Base-by-base conservation (phyloP, 2,113 vertebrate species). In the Sinosuthora webbiana region DNA sequence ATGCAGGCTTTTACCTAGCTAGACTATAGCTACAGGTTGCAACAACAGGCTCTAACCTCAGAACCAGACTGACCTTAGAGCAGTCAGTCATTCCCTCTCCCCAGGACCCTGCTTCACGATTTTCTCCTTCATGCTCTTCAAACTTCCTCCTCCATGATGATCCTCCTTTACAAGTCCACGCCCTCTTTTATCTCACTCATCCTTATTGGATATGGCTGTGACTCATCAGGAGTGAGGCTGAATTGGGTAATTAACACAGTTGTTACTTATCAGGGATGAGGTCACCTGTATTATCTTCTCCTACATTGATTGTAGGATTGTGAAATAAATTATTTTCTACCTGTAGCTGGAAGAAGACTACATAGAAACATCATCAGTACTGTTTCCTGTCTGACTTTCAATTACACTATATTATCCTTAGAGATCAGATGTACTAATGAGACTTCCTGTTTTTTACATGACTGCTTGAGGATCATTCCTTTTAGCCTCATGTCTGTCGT, bases 401-500 rank as follows among this genome's bases (percentile, higher is more conserved):
- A 18, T 27, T 21, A 3, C 9, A 55, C 73, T 45, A 7, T 7
- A 11, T 52, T 49, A 31, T 31, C 15, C 7, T 50, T 53, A 35
- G 5, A 62, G 21, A 80, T 52, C 35, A 80, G 35, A 28, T 33
- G 16, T 18, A 33, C 35, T 67, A 21, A 35, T 24, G 33, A 57
- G 16, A 39, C 12, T 24, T 63, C 37, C 49, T 55, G 15, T 0
- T 87, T 79, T 49, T 83, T 8, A 27, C 28, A 42, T 39, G 27
- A 21, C 23, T 93, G 15, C 27, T 21, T 68, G 37, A 15, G 35
- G 5, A 37, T 35, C 0, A 0, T 30, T 41, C 1, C 0, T 76
- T 59, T 53, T 37, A 78, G 8, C 28, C 5, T 52, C 19, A 4
- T 12, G 2, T 28, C 44, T 89, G 28, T 37, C 5, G 1, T 53